Evolutionary conservation across 2,888 invertebrate genomes (phyloP), one percentile per base, ranked within the genome.

Genomic region (Hipparchia sbordonii): DNA sequence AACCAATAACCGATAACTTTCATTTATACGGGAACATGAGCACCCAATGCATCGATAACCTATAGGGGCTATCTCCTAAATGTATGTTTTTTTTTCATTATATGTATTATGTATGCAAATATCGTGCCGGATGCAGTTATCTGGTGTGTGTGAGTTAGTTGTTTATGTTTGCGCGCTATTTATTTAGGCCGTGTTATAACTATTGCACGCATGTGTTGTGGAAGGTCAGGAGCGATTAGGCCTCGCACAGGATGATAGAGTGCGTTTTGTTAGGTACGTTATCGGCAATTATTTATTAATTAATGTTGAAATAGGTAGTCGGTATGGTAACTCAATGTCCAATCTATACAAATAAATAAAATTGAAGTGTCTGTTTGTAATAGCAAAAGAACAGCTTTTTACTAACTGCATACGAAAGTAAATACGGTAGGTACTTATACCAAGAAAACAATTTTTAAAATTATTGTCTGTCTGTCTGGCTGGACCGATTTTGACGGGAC

Each of bases 81-180:
- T 77, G 78, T 77, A 76, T 78, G 80, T 81, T 77, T 78, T 76
- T 74, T 71, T 46, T 10, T 9, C 23, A 10, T 8, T 46, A 45
- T 23, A 23, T 23, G 23, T 23, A 23, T 23, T 23, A 75, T 72
- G 77, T 77, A 79, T 82, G 86, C 85, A 82, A 87, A 82, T 79
- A 83, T 68, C 73, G 81, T 82, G 82, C 87, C 91, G 92, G 92
- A 91, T 90, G 88, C 87, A 82, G 84, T 87, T 91, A 92, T 91
- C 90, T 80, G 77, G 80, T 76, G 75, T 60, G 33, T 60, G 52
- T 9, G 52, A 7, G 52, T 77, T 78, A 79, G 13, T 46, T 59
- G 72, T 79, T 79, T 76, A 74, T 78, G 78, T 78, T 77, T 74
- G 72, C 77, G 73, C 51, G 74, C 81, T 86, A 85, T 88, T 88